Percentiles rank a stretch among this genome's conserved stretches.
These are phyloP conservation scores for Mimumesa dahlbomi DNA, from an alignment of 2,888 invertebrate species.

Conservation along the genomic window DNA sequence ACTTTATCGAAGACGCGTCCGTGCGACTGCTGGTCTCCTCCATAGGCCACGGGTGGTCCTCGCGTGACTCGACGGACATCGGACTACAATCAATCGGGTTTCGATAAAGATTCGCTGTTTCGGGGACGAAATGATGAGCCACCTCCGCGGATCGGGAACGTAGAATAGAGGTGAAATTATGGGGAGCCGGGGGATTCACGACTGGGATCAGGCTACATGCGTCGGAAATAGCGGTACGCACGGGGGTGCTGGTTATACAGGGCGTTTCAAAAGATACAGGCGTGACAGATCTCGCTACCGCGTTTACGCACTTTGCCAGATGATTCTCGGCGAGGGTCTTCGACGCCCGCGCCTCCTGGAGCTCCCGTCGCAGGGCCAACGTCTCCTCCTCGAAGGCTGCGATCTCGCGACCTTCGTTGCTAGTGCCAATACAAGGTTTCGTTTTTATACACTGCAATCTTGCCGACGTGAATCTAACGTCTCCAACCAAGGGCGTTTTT, in stretches of 20 bases:
- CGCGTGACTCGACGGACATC: background rate
- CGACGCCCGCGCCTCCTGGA: conserved; percentile 77
- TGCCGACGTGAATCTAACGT: too few relatives aligned
- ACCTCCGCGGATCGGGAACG: conserved; percentile 42
- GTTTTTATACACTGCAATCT: conserved; percentile 33
- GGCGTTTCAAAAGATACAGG: conserved; percentile 71
- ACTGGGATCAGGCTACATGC: conserved; percentile 49
- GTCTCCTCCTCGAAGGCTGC: conserved; percentile 78
- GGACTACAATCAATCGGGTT: conserved; percentile 22
- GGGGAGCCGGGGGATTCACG: conserved; percentile 7
- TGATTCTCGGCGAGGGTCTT: conserved; percentile 72
- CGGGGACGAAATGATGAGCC: conserved; percentile 32
- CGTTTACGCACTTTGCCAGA: conserved; percentile 78
- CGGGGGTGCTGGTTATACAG: conserved; percentile 77
- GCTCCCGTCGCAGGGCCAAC: conserved; percentile 76
- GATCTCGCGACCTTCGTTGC: conserved; percentile 76
- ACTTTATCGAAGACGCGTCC: background rate
- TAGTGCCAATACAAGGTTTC: conserved; percentile 62
- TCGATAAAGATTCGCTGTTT: conserved; percentile 24
- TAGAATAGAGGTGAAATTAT: conserved; percentile 17
- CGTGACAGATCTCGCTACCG: conserved; percentile 60
- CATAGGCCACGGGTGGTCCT: conserved; percentile 8
- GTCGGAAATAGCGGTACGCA: conserved; percentile 71
- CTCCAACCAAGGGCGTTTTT: too few relatives aligned
- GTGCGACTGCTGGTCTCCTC: background rate